Evolutionary conservation across 2,888 invertebrate species (phyloP).

Genomic region (Dicycla oo): DNA sequence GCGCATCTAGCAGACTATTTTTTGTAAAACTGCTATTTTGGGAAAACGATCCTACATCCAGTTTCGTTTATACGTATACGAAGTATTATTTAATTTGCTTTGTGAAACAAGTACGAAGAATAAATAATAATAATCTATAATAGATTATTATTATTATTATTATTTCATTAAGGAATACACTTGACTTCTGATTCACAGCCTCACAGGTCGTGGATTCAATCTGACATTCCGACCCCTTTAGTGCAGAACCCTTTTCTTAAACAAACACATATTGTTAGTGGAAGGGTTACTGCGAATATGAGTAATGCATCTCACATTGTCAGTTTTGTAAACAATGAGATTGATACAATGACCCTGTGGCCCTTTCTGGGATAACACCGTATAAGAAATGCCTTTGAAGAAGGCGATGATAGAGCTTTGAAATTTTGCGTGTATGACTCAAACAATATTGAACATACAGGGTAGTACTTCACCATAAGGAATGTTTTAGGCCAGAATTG

Average conservation of each 20-base stretch:
- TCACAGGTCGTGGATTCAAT: slow-evolving; percentile 2
- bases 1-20: too few relatives aligned
- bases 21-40: too few relatives aligned
- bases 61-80: background rate
- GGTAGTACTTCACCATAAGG: background rate
- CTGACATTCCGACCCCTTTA: slow-evolving; percentile 6
- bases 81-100: background rate
- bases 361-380: background rate
- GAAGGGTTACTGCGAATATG: slow-evolving; percentile 57
- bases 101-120: too few relatives aligned
- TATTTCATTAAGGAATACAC: background rate
- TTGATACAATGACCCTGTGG: slow-evolving; percentile 42
- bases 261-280: slow-evolving; percentile 40
- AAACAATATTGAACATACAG: background rate
- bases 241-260: slow-evolving; percentile 52
- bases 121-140: too few relatives aligned
- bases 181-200: slow-evolving; percentile 12
- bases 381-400: background rate
- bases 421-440: background rate
- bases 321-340: slow-evolving; percentile 47
- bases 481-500: background rate
- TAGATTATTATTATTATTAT: too few relatives aligned
- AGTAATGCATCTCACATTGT: slow-evolving; percentile 43
- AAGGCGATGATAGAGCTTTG: background rate
- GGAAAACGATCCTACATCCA: too few relatives aligned